phyloP scores from a whole-genome alignment of 2,888 invertebrate genomes.

The Tryphoninae sp. region DNA sequence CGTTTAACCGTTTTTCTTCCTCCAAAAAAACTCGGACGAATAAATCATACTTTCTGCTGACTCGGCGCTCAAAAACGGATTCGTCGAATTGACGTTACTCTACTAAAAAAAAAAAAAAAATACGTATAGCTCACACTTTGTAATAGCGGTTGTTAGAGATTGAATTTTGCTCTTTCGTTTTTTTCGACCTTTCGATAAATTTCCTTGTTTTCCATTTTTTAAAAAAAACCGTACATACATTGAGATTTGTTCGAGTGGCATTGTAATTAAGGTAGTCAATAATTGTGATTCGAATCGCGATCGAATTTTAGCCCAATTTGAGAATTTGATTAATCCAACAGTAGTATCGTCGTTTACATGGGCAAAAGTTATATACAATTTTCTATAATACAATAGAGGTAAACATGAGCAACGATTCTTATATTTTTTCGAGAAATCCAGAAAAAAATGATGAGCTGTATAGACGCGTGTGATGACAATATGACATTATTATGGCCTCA shows the following conservation, averaged over 20 bases:
- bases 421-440: constrained; percentile 48
- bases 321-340: constrained; percentile 18
- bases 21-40: constrained; percentile 54
- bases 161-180: constrained; percentile 47
- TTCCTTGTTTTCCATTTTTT: constrained; percentile 5
- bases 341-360: not conserved
- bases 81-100: constrained; percentile 53
- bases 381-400: constrained; percentile 17
- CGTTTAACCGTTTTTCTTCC: not conserved
- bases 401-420: constrained; percentile 42
- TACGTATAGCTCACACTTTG: constrained; percentile 60
- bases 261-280: constrained; percentile 34
- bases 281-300: constrained; percentile 6
- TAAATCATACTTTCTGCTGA: constrained; percentile 70
- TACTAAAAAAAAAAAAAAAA: constrained; percentile 18
- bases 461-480: constrained; percentile 61
- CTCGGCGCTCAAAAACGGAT: constrained; percentile 46
- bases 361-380: not conserved
- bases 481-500: constrained; percentile 49
- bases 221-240: not conserved
- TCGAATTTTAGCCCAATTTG: constrained; percentile 24
- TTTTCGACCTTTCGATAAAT: constrained; percentile 59
- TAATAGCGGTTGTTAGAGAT: constrained; percentile 62
- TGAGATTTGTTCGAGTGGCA: not conserved
- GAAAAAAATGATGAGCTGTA: constrained; percentile 47